Conservation (phyloP, 2,888 invertebrate species). For the Rotaria sp. region DNA sequence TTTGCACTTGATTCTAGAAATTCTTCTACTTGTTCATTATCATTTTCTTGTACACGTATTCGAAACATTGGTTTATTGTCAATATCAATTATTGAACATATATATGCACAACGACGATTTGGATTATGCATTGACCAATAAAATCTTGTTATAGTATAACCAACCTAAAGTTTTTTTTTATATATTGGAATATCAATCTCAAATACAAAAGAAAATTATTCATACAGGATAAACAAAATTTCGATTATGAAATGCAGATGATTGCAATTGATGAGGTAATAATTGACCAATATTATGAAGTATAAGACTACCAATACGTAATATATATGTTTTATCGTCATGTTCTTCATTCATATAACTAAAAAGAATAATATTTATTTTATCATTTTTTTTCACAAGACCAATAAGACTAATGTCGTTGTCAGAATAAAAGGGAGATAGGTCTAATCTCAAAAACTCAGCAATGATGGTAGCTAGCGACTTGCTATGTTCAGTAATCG, state of each 20-base stretch:
- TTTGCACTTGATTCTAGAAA: constrained; percentile 28
- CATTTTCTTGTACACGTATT: constrained; percentile 29
- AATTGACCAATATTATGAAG: constrained; percentile 90
- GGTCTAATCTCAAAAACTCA: no score
- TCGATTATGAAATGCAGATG: constrained; percentile 74
- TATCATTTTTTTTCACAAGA: no score
- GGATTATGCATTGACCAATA: constrained; percentile 39
- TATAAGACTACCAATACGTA: constrained; percentile 87
- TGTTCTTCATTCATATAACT: constrained; percentile 36
- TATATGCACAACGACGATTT: constrained; percentile 37
- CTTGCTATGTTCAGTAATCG: no score
- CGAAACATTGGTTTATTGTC: constrained; percentile 42
- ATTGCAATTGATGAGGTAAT: constrained; percentile 83
- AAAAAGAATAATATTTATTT: background rate
- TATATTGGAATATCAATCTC: constrained; percentile 27
- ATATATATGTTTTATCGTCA: constrained; percentile 44
- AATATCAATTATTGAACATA: constrained; percentile 34
- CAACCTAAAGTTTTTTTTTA: constrained; percentile 37
- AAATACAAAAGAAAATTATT: background rate
- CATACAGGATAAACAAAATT: constrained; percentile 79
- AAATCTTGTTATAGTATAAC: constrained; percentile 38
- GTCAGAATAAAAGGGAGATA: no score
- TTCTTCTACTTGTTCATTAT: constrained; percentile 20
- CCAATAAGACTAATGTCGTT: no score
- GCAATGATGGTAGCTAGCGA: no score